Evolutionary conservation across 2,797 vertebrate genomes (phyloP).

Genomic region (Danio albolineatus): DNA sequence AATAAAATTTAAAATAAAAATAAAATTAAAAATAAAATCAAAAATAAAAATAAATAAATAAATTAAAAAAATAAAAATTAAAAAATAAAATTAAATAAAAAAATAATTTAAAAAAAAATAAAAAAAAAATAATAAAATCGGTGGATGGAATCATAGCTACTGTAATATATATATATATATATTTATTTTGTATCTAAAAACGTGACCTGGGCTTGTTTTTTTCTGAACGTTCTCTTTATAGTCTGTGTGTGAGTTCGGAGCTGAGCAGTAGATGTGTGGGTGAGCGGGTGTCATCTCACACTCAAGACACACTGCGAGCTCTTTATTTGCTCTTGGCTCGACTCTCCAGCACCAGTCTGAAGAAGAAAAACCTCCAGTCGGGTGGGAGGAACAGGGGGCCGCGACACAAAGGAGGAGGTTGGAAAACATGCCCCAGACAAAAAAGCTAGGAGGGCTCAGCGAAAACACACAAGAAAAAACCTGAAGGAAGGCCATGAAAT

Average conservation of each 20-base stretch:
- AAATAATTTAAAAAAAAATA: no score
- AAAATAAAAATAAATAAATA: no score
- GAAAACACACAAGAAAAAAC: constrained; percentile 69
- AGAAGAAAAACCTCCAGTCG: constrained; percentile 74
- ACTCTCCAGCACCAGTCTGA: constrained; percentile 64
- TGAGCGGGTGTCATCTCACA: constrained; percentile 77
- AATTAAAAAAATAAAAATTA: no score
- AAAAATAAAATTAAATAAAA: no score
- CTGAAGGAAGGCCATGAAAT: constrained; percentile 80
- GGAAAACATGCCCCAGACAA: constrained; percentile 76
- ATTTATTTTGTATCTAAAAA: neutral
- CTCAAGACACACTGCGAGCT: constrained; percentile 80
- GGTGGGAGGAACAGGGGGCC: constrained; percentile 62
- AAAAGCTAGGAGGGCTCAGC: constrained; percentile 64
- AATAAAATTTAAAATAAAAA: no score
- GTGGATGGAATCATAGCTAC: no score
- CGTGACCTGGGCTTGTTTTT: constrained; percentile 16
- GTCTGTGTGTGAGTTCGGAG: constrained; percentile 12
- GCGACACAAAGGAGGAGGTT: constrained; percentile 65
- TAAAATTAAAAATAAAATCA: no score
- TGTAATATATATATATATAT: no score
- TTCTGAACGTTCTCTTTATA: neutral
- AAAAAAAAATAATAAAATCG: no score
- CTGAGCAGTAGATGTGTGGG: constrained; percentile 48
- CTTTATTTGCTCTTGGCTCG: constrained; percentile 83